Percentiles rank a stretch among this genome's conserved stretches.
These are phyloP conservation scores for Microchrysa polita DNA, from an alignment of 2,888 invertebrate species.

Conservation along the genomic window DNA sequence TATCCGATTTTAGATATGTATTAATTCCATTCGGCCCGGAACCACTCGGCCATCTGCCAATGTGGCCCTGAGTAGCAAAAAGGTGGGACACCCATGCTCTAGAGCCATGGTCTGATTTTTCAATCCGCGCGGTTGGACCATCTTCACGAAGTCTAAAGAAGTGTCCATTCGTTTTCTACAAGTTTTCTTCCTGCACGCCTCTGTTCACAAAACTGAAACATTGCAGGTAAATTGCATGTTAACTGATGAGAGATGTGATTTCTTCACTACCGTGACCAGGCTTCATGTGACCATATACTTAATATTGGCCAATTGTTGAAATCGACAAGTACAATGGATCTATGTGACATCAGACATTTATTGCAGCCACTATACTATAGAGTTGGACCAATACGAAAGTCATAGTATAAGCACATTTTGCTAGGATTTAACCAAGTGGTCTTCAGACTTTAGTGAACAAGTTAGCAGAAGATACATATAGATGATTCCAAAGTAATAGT, in stretches of 20 bases:
- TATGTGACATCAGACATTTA: slow-evolving; percentile 30
- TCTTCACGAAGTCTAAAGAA: background rate
- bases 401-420: background rate
- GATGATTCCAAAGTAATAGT: background rate
- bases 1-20: too few relatives aligned
- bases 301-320: slow-evolving; percentile 42
- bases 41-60: too few relatives aligned
- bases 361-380: background rate
- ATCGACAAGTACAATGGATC: slow-evolving; percentile 29
- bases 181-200: background rate
- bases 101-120: too few relatives aligned
- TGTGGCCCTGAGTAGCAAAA: too few relatives aligned
- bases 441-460: background rate
- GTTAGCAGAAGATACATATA: background rate
- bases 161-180: background rate
- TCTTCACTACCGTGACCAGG: slow-evolving; percentile 48
- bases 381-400: too few relatives aligned
- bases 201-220: background rate
- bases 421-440: background rate
- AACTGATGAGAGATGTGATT: slow-evolving; percentile 48
- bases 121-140: background rate
- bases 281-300: slow-evolving; percentile 48
- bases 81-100: too few relatives aligned
- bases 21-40: too few relatives aligned
- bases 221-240: slow-evolving; percentile 46